phyloP scores from a whole-genome alignment of 2,888 invertebrate species.

The Alentia gelatinosa region DNA sequence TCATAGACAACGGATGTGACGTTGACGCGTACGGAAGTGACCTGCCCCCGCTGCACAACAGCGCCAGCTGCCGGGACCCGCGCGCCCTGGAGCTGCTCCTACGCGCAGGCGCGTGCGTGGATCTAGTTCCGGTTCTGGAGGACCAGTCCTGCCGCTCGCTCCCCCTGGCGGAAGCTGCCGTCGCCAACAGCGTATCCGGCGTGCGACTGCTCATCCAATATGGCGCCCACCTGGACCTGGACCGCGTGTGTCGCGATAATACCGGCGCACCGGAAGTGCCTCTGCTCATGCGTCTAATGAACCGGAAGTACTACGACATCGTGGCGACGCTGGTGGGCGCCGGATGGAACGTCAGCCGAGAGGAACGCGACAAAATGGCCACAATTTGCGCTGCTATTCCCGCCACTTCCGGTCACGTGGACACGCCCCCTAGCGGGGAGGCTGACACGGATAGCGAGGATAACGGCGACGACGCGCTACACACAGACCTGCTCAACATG shows the following conservation, averaged over 20 bases:
- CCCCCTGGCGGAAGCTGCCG: neutral
- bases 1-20: slow-evolving; percentile 42
- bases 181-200: neutral
- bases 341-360: neutral
- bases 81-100: slow-evolving; percentile 27
- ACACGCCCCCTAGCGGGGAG: neutral
- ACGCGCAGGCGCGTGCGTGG: neutral
- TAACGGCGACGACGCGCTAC: neutral
- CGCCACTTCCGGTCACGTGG: neutral
- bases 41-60: slow-evolving; percentile 35
- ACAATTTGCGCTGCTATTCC: neutral
- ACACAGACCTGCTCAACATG: neutral
- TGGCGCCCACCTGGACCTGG: neutral
- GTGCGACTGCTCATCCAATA: slow-evolving; percentile 18
- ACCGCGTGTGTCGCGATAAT: neutral
- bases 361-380: neutral
- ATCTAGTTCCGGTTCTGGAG: neutral
- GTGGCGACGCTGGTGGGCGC: neutral
- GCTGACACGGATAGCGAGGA: neutral
- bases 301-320: neutral
- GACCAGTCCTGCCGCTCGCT: neutral
- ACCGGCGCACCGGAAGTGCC: neutral
- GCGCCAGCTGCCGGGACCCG: slow-evolving; percentile 15
- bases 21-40: slow-evolving; percentile 23
- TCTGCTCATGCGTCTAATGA: neutral